A percentile compares a stretch with the other conserved stretches of the same genome.
phyloP scores from a whole-genome alignment of 2,797 vertebrate genomes.

The Vultur gryphus region DNA sequence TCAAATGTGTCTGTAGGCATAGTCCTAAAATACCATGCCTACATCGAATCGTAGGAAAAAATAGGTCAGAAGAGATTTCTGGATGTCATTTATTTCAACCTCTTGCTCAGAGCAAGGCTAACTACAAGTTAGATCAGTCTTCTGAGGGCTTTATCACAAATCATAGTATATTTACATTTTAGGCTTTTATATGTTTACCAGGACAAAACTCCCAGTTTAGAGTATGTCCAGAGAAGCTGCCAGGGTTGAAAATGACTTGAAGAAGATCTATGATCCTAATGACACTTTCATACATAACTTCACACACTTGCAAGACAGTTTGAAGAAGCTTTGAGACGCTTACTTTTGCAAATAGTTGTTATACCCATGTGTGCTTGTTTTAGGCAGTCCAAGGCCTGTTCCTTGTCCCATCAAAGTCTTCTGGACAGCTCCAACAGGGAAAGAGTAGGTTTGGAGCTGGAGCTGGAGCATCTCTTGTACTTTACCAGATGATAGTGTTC shows the following conservation, averaged over 20 bases:
- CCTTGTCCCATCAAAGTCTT: not conserved
- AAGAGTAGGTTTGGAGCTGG: not conserved
- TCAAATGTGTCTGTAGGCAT: not conserved
- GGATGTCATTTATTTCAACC: not conserved
- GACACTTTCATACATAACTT: not conserved
- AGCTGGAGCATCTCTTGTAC: not conserved
- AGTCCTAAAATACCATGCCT: not conserved
- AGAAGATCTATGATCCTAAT: not conserved
- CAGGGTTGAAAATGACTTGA: not conserved
- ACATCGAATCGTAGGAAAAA: not conserved
- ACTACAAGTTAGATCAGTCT: not conserved
- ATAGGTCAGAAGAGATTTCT: not conserved
- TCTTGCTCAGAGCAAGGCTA: not conserved
- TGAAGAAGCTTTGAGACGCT: not conserved
- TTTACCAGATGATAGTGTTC: not conserved
- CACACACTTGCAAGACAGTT: not conserved
- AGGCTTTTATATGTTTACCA: not conserved
- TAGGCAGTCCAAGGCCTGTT: not conserved
- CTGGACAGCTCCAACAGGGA: not conserved
- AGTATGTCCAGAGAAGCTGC: not conserved
- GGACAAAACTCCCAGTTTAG: not conserved
- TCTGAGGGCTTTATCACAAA: not conserved
- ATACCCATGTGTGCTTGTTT: fast-evolving
- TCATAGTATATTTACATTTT: not conserved
- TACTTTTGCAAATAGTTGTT: not conserved